Conservation (phyloP, 2,797 vertebrate genomes). For the Notoglanidium macrostoma region DNA sequence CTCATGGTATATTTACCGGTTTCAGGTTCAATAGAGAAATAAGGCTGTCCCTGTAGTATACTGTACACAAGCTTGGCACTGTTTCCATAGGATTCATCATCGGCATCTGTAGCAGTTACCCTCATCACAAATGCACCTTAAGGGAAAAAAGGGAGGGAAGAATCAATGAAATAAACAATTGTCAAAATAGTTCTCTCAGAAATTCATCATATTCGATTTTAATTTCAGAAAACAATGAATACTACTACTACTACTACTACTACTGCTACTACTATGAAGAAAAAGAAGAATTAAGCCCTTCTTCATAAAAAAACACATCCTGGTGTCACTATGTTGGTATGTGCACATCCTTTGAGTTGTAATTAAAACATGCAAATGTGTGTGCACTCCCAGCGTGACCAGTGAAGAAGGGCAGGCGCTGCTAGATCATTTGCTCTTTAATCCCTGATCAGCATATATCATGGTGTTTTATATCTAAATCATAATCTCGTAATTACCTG, state of each 20-base stretch:
- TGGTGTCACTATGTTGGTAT: constrained; percentile 22
- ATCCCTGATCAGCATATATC: constrained; percentile 48
- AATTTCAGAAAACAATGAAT: not conserved
- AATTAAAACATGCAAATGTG: constrained; percentile 50
- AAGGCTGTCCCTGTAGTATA: constrained; percentile 93
- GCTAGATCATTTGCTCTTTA: constrained; percentile 42
- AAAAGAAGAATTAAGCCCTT: not conserved
- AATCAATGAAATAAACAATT: not conserved
- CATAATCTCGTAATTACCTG: constrained; percentile 51
- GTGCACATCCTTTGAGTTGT: constrained; percentile 28
- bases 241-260: not conserved
- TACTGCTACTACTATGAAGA: not conserved
- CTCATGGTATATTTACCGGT: constrained; percentile 76
- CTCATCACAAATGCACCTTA: constrained; percentile 90
- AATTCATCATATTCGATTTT: not conserved
- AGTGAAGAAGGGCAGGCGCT: constrained; percentile 41
- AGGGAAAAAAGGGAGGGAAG: constrained; percentile 22
- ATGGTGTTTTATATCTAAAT: constrained; percentile 51
- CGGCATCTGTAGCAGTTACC: constrained; percentile 90
- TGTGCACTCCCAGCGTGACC: constrained; percentile 43
- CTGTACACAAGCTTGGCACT: constrained; percentile 96
- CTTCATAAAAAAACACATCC: constrained; percentile 5
- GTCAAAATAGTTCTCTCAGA: not conserved
- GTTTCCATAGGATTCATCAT: constrained; percentile 93
- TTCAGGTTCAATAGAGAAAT: constrained; percentile 96